These are phyloP conservation scores for Brachypteracias leptosomus DNA, from an alignment of 2,113 vertebrate species.

Conservation along the genomic window DNA sequence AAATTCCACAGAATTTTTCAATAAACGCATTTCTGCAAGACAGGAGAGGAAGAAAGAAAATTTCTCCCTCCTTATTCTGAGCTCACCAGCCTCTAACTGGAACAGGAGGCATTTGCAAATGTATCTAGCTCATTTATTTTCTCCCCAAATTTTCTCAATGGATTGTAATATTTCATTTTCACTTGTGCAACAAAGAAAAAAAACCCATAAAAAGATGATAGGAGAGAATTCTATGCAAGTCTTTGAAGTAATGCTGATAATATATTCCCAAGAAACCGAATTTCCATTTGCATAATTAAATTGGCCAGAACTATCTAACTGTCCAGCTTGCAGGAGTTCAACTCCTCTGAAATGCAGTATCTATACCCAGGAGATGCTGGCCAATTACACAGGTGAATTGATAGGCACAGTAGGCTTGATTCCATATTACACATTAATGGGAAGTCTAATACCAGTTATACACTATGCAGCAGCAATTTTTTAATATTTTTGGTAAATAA, in stretches of 20 bases:
- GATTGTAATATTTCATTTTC: constrained; percentile 44
- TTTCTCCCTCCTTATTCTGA: background rate
- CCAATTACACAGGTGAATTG: constrained; percentile 46
- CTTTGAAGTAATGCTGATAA: constrained; percentile 49
- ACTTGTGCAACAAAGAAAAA: constrained; percentile 25
- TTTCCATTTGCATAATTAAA: constrained; percentile 66
- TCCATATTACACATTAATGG: constrained; percentile 30
- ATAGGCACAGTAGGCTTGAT: background rate
- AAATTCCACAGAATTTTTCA: background rate
- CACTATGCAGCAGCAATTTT: background rate
- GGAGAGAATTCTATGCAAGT: background rate
- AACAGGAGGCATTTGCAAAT: background rate
- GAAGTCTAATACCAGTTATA: background rate
- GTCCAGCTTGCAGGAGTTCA: constrained; percentile 33
- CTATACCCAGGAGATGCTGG: background rate
- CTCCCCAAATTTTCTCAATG: background rate
- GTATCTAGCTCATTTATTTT: background rate
- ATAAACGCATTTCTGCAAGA: background rate
- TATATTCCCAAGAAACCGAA: constrained; percentile 23
- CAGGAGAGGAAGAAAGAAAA: background rate
- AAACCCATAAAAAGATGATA: constrained; percentile 22
- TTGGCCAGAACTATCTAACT: constrained; percentile 50
- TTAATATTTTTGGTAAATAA: background rate
- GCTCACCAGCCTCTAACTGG: background rate
- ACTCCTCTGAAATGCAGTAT: constrained; percentile 31